These are phyloP conservation scores for Acridotheres tristis DNA, from an alignment of 2,797 vertebrate genomes.

Conservation along the genomic window DNA sequence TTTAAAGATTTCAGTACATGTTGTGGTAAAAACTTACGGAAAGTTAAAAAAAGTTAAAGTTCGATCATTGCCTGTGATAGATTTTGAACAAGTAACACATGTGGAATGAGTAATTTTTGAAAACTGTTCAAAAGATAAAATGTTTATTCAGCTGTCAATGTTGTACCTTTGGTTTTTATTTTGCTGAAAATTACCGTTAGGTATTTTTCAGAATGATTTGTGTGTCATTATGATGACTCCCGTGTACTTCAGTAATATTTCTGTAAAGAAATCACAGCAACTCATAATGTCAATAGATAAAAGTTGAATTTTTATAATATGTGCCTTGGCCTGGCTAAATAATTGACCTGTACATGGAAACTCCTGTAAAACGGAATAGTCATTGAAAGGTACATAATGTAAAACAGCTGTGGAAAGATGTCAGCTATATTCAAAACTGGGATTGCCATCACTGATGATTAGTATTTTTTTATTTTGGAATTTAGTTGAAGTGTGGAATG, in stretches of 20 bases:
- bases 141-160: neutral
- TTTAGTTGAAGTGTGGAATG: neutral
- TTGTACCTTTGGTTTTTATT: neutral
- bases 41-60: neutral
- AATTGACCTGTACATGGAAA: neutral
- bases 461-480: neutral
- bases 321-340: neutral
- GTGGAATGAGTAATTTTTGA: neutral
- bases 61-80: neutral
- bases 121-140: neutral
- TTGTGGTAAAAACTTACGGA: neutral
- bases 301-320: neutral
- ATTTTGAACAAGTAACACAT: neutral
- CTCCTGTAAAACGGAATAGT: neutral
- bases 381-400: neutral
- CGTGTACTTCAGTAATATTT: neutral
- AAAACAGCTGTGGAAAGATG: neutral
- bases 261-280: neutral
- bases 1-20: neutral
- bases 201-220: neutral
- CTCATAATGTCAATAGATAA: neutral
- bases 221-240: neutral
- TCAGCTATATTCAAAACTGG: neutral
- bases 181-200: neutral
- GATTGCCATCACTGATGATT: neutral